Conservation (phyloP, 2,797 vertebrate species). For the Austrolebias charrua region DNA sequence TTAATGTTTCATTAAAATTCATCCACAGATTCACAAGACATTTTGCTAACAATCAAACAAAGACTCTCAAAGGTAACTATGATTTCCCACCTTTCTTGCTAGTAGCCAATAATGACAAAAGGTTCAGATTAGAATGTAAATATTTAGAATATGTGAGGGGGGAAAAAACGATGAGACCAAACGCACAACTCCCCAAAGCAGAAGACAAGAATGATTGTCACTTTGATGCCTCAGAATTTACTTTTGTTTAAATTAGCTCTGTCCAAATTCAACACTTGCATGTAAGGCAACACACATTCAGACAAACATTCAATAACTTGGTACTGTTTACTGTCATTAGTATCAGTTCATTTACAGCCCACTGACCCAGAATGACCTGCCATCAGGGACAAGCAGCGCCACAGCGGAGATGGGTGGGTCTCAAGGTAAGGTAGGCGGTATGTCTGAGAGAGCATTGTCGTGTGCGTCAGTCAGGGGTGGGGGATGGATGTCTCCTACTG, state of each 20-base stretch:
- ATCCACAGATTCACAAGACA: too few relatives aligned
- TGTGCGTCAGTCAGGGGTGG: conserved; percentile 35
- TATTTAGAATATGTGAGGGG: conserved; percentile 56
- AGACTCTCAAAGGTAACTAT: too few relatives aligned
- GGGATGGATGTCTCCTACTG: conserved; percentile 52
- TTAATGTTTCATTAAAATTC: too few relatives aligned
- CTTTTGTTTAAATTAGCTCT: conserved; percentile 65
- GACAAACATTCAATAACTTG: conserved; percentile 48
- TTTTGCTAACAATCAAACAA: background rate
- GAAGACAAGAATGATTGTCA: conserved; percentile 59
- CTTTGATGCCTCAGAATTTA: conserved; percentile 50
- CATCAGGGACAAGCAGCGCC: conserved; percentile 59
- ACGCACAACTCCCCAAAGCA: conserved; percentile 18
- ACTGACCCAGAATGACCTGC: conserved; percentile 70
- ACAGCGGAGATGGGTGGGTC: conserved; percentile 51
- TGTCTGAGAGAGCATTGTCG: conserved; percentile 21
- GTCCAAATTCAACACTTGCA: conserved; percentile 39
- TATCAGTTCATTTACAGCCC: conserved; percentile 75
- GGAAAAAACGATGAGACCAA: conserved; percentile 37
- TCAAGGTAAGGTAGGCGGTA: conserved; percentile 41
- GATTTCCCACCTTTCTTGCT: too few relatives aligned
- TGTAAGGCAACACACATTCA: conserved; percentile 50
- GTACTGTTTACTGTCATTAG: conserved; percentile 78
- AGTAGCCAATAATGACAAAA: conserved; percentile 37
- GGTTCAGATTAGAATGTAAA: conserved; percentile 36